These are phyloP conservation scores for Rostratula benghalensis DNA, from an alignment of 2,113 vertebrate genomes.

Conservation along the genomic window DNA sequence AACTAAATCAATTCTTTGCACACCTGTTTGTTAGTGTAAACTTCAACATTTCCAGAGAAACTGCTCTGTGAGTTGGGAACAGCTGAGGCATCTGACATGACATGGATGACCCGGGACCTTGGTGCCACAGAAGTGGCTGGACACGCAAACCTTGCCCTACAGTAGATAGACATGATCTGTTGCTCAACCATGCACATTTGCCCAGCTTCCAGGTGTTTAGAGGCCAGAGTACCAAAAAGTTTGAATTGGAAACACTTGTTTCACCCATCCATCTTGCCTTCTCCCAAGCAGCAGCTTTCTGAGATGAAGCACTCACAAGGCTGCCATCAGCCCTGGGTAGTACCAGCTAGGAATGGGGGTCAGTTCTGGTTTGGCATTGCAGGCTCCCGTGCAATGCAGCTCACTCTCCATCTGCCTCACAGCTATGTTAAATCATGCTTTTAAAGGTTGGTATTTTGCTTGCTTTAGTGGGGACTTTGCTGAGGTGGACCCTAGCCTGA, in stretches of 20 bases:
- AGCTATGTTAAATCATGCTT: neutral
- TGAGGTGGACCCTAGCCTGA: neutral
- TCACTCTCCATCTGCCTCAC: neutral
- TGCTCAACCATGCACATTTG: accelerated
- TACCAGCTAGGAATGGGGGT: neutral
- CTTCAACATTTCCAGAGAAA: neutral
- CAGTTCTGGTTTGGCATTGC: neutral
- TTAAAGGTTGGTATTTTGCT: neutral
- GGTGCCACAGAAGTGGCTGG: neutral
- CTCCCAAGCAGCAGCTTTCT: neutral
- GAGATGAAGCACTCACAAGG: neutral
- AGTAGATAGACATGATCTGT: neutral
- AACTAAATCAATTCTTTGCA: neutral
- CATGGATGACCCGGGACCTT: neutral
- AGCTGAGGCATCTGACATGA: neutral
- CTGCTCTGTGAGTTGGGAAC: neutral
- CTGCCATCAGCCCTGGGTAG: neutral
- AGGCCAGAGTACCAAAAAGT: neutral
- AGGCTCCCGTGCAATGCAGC: neutral
- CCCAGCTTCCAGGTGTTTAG: neutral
- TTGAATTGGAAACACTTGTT: neutral
- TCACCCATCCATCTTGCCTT: neutral
- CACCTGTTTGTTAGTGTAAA: neutral
- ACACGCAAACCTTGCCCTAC: neutral
- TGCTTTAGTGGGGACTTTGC: neutral